These are phyloP conservation scores for Melinaea menophilus DNA, from an alignment of 2,888 invertebrate species.

Conservation along the genomic window DNA sequence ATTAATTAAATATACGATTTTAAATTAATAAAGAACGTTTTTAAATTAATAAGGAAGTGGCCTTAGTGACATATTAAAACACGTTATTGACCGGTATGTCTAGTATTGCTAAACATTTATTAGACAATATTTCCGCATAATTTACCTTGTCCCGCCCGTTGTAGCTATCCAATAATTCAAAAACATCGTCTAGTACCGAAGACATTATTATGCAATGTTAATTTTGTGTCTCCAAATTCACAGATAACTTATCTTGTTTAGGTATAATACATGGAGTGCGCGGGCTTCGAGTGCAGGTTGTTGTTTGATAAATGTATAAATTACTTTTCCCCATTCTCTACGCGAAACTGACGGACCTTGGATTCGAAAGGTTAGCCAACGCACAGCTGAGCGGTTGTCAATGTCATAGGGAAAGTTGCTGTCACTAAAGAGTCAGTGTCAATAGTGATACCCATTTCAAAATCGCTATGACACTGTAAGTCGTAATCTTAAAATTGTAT, in stretches of 20 bases:
- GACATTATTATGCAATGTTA: conserved; percentile 47
- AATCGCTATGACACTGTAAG: too few relatives aligned
- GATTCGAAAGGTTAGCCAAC: conserved; percentile 54
- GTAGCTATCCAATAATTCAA: conserved; percentile 86
- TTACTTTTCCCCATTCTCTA: conserved; percentile 59
- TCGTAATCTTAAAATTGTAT: too few relatives aligned
- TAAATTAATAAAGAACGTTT: conserved; percentile 8
- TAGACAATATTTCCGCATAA: conserved; percentile 57
- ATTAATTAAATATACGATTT: background rate
- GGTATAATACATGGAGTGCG: conserved; percentile 13
- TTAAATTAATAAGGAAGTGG: background rate
- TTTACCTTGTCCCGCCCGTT: conserved; percentile 91
- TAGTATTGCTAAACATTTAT: conserved; percentile 41
- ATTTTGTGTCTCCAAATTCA: conserved; percentile 28
- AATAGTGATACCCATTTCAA: too few relatives aligned
- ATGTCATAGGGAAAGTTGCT: conserved; percentile 38
- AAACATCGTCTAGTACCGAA: conserved; percentile 76
- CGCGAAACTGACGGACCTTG: conserved; percentile 44
- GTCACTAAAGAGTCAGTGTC: conserved; percentile 11
- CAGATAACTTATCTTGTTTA: conserved; percentile 41
- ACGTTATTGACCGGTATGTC: conserved; percentile 44
- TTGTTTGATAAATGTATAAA: conserved; percentile 46
- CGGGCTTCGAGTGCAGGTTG: conserved; percentile 44
- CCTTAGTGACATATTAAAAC: conserved; percentile 18
- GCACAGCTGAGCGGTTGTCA: conserved; percentile 25